Percentiles rank a stretch among this genome's conserved stretches.
Conservation (phyloP, 2,888 invertebrate genomes). For the Arge pagana region DNA sequence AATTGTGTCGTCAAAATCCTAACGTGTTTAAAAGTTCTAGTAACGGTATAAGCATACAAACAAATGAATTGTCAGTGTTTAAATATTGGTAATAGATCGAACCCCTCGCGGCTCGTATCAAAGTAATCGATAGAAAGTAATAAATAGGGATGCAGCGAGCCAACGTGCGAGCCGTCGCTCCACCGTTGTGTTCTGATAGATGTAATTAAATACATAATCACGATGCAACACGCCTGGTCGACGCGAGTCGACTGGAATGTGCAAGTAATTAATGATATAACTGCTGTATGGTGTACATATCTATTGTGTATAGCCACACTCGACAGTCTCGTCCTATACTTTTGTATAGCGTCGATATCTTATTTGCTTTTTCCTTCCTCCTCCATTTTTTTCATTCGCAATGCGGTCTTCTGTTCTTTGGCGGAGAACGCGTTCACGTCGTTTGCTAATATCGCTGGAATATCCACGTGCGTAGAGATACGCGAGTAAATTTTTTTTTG, state of each 20-base stretch:
- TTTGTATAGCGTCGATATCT: slow-evolving; percentile 6
- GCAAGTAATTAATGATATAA: slow-evolving; percentile 16
- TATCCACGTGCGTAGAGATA: too few species aligned
- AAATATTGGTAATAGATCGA: slow-evolving; percentile 44
- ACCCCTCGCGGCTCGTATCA: slow-evolving; percentile 37
- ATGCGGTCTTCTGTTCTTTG: not conserved
- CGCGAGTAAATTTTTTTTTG: too few species aligned
- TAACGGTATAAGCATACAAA: slow-evolving; percentile 24
- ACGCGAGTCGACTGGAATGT: slow-evolving; percentile 19
- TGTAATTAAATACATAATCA: slow-evolving; percentile 41
- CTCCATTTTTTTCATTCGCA: not conserved
- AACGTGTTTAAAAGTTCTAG: slow-evolving; percentile 25
- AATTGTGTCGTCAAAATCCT: slow-evolving; percentile 46
- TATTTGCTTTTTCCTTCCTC: not conserved
- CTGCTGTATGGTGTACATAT: slow-evolving; percentile 40
- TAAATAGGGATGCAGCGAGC: slow-evolving; percentile 39
- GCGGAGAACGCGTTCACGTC: not conserved
- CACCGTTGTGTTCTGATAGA: slow-evolving; percentile 52
- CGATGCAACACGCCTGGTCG: slow-evolving; percentile 24
- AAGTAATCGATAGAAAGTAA: slow-evolving; percentile 51
- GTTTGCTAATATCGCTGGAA: not conserved
- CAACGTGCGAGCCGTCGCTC: slow-evolving; percentile 53
- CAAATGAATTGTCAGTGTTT: slow-evolving; percentile 46
- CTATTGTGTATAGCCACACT: slow-evolving; percentile 27
- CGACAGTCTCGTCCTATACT: slow-evolving; percentile 14